Evolutionary conservation across 2,113 vertebrate genomes (phyloP), one percentile per base, ranked within the genome.

Genomic region (Xyliphius kryptos): DNA sequence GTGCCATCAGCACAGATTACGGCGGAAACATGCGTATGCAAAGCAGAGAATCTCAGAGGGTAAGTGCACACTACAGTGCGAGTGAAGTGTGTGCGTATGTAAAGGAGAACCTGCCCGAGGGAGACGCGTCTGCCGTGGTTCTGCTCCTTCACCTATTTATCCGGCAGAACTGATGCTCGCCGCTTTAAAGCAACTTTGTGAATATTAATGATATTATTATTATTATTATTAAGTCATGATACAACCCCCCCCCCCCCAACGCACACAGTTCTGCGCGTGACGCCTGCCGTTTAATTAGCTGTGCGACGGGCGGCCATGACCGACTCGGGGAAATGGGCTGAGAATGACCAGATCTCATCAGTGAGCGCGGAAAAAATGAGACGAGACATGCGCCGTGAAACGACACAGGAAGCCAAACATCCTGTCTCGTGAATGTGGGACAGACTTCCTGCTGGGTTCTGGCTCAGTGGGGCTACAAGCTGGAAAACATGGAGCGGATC

Each of bases 221-320:
- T 32, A 26, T 3, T 26, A 32, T 5, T 32, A 32, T 5, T 32
- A 32, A 32, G 26, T 5, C 26, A 1, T 32, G 26, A 32, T 32
- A 32, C 4, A 32, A n/a, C n/a, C n/a, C 26, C 2, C 26, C 26
- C 26, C 26, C 26, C 26, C 26, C 26, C 26, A 26, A 6, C 22
- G 6, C 22, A 26, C 22, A 26, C 22, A 26, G n/a, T n/a, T n/a
- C n/a, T n/a, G n/a, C n/a, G n/a, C n/a, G n/a, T n/a, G 20, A 48
- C 52, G 66, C 62, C 56, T 53, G 57, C 43, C 20, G 67, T 40
- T 55, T 68, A 66, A 77, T 70, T 77, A 68, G 60, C 37, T 67
- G 67, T 59, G 40, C 66, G 41, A 59, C 47, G 48, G 11, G 43
- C 46, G 40, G 40, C 61, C 22, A 37, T 37, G 61, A 68, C 21